A percentile compares a stretch with the other conserved stretches of the same genome.
These are phyloP conservation scores for Anguilla japonica DNA, from an alignment of 2,113 vertebrate genomes.

Conservation along the genomic window DNA sequence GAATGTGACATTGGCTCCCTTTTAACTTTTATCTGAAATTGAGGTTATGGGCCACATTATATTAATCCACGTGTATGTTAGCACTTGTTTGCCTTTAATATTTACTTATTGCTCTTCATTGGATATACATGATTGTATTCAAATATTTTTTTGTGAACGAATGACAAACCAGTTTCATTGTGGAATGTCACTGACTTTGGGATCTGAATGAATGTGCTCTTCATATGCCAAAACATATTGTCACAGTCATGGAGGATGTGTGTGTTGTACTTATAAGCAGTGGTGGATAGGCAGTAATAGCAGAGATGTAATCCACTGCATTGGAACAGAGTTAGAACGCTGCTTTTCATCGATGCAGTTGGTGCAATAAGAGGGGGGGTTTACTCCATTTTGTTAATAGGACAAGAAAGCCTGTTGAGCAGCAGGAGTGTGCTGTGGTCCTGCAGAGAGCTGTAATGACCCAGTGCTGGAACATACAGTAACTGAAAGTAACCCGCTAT, in stretches of 20 bases:
- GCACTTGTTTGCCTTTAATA: neutral
- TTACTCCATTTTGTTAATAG: no score
- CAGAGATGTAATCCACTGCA: no score
- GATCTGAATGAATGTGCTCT: neutral
- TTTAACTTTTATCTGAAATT: neutral
- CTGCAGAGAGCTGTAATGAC: no score
- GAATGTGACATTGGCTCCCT: neutral
- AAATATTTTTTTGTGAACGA: neutral
- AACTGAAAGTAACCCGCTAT: no score
- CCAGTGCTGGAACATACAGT: no score
- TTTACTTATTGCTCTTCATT: neutral
- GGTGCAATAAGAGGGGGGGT: no score
- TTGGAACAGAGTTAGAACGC: no score
- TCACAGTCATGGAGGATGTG: neutral
- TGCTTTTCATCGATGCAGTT: no score
- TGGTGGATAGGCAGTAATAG: no score
- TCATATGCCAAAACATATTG: neutral
- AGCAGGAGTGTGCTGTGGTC: no score
- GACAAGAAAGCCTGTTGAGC: no score
- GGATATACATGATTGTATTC: neutral
- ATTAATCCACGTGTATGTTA: neutral
- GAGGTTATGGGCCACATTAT: neutral
- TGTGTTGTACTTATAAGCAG: neutral
- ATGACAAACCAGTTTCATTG: neutral
- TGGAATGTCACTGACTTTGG: neutral